phyloP scores from a whole-genome alignment of 2,797 vertebrate species.

The Platalea minor region DNA sequence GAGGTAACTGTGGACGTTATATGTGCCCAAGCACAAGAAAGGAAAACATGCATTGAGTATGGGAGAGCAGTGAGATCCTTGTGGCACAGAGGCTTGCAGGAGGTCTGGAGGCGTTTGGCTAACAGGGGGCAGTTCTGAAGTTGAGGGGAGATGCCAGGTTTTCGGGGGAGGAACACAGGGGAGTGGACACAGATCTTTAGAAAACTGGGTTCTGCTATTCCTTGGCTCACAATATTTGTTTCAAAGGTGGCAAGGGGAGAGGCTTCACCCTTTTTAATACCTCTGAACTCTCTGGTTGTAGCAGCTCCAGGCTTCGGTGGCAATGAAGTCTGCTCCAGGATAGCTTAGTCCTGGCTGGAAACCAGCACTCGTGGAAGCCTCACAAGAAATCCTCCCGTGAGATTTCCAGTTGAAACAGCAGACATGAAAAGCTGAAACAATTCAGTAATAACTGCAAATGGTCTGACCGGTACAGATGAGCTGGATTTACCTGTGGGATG shows the following conservation, averaged over 20 bases:
- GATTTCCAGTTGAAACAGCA: neutral
- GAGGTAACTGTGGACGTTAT: neutral
- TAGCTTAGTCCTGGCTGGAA: neutral
- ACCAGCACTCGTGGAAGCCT: neutral
- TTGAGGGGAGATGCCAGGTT: neutral
- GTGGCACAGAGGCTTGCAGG: neutral
- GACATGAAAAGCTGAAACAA: neutral
- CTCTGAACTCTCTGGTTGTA: neutral
- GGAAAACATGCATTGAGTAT: fast-evolving
- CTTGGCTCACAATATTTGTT: neutral
- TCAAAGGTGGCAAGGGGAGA: neutral
- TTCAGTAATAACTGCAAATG: neutral
- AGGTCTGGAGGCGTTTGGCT: neutral
- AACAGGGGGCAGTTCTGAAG: neutral
- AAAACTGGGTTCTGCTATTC: neutral
- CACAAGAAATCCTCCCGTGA: neutral
- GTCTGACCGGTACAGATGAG: neutral
- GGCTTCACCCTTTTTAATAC: neutral
- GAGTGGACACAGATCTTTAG: neutral
- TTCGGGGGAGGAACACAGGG: neutral
- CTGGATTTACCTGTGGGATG: neutral
- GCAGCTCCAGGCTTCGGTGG: neutral
- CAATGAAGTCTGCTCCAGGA: neutral
- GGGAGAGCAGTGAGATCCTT: neutral
- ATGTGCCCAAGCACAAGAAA: fast-evolving